Base-by-base conservation (phyloP, 2,797 vertebrate genomes). In the Salarias fasciatus region DNA sequence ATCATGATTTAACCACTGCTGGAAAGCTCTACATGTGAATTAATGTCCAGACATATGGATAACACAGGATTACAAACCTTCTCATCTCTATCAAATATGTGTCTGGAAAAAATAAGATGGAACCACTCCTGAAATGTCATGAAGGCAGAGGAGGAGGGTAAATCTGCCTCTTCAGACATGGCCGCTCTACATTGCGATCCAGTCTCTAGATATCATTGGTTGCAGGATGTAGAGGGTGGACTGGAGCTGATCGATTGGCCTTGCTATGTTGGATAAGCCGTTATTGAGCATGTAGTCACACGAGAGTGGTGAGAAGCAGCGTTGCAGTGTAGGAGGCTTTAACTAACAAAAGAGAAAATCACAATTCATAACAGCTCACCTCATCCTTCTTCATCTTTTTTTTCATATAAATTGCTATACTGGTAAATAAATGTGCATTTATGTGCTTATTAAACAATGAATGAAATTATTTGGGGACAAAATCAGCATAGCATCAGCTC, bases 11-110 rank as follows among this genome's bases (percentile, higher is more conserved):
- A 12, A 54, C 54, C 8, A 83, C 63, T 3, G 68, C 80, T 2
- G 82, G 2, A 6, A 56, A 77, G 13, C 45, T 41, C 12, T 80
- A 68, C 28, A 68, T 31, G 42, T 76, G 80, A 49, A 73, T 42
- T 38, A 71, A 0, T 14, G 40, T 2, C 31, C 80, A 28, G 5
- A 82, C 11, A 46, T 13, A 37, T 3, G 66, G 77, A 2, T 41
- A 52, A 31, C 61, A 60, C 1, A 29, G 38, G 1, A 53, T 0
- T 1, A 55, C 0, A 11, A 84, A 71, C n/a, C 57, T 0, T 7
- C 0, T 5, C 8, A 0, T 1, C 0, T 0, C 28, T 1, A 0
- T 4, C 38, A 58, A 9, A 68, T 30, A 33, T 24, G 0, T n/a
- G 0, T 10, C 38, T 13, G 4, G 11, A 2, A 5, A 28, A n/a